Percentiles rank a stretch among this genome's conserved stretches.
These are phyloP conservation scores for Anaspis maculata DNA, from an alignment of 2,888 invertebrate species.

Conservation along the genomic window DNA sequence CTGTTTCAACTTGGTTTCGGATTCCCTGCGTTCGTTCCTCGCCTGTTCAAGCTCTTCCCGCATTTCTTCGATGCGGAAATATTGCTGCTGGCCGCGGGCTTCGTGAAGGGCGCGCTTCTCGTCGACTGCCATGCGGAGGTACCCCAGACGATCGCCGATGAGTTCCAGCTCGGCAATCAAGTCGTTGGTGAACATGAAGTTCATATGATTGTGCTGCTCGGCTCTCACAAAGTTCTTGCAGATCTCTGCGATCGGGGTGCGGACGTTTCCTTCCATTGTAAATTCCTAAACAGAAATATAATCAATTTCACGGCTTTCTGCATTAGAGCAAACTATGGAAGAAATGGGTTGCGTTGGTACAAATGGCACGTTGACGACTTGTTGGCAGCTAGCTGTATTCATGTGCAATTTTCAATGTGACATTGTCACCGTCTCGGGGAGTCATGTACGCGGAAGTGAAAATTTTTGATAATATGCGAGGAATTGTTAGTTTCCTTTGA, in stretches of 20 bases:
- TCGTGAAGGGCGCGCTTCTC: slow-evolving; percentile 53
- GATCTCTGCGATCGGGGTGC: slow-evolving; percentile 58
- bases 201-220: slow-evolving; percentile 86
- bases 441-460: too few species aligned
- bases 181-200: slow-evolving; percentile 86
- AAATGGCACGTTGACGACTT: too few species aligned
- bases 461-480: too few species aligned
- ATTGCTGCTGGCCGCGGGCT: slow-evolving; percentile 50
- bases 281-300: too few species aligned
- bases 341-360: too few species aligned
- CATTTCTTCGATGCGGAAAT: slow-evolving; percentile 51
- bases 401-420: too few species aligned
- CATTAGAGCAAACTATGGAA: too few species aligned
- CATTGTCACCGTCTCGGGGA: too few species aligned
- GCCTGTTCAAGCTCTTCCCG: slow-evolving; percentile 27
- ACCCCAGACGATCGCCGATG: slow-evolving; percentile 58
- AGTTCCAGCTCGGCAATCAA: slow-evolving; percentile 75
- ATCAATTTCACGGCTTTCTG: too few species aligned
- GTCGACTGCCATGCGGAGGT: slow-evolving; percentile 56
- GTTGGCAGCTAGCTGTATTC: too few species aligned
- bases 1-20: slow-evolving; percentile 21
- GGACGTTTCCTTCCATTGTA: too few species aligned
- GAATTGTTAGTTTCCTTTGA: too few species aligned
- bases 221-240: slow-evolving; percentile 68
- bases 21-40: slow-evolving; percentile 7